Base-by-base conservation (phyloP, 2,888 invertebrate species). In the Galeopsomyia nigrocyanea region DNA sequence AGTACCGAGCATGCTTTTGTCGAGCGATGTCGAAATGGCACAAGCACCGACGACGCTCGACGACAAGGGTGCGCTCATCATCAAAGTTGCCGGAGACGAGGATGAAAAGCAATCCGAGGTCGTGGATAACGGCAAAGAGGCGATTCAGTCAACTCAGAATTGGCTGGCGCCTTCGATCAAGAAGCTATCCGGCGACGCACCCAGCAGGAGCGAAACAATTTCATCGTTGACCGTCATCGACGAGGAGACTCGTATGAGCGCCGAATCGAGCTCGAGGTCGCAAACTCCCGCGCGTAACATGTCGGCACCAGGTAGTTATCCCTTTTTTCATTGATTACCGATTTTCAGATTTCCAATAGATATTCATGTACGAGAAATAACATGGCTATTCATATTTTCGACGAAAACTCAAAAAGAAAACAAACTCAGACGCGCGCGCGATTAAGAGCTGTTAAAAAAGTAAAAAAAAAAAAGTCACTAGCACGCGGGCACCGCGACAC, bases 211-310 rank as follows among this genome's bases (percentile, higher is more conserved):
- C 26, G 83, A 83, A 71, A 78, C 78, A 50, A 80, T 85, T n/a
- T 84, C 84, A 16, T 82, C 84, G 1, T 82, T 88, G 1, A 87
- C 88, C 75, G 87, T 87, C 26, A 88, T 88, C 73, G 89, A 89
- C 73, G 89, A 89, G 77, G 89, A 89, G 77, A 89, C 89, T 1
- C 81, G 89, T 73, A 89, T 89, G 89, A 89, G 89, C 77, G 88
- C 88, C 2, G 86, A 86, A 70, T 85, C 84, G 3, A 78, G 81
- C 16, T 86, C 86, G 13, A 81, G 86, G 71, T 86, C 86, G 14
- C 87, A 87, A 73, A 86, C 86, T 26, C 86, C 86, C 16, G 86
- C 86, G 14, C 81, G 85, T 75, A 84, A 82, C 77, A 82, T 86
- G 65, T 75, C 82, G 62, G 76, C 77, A 50, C 82, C 81, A 79